Evolutionary conservation across 2,797 vertebrate species (phyloP).

Genomic region (Fundulus diaphanus): DNA sequence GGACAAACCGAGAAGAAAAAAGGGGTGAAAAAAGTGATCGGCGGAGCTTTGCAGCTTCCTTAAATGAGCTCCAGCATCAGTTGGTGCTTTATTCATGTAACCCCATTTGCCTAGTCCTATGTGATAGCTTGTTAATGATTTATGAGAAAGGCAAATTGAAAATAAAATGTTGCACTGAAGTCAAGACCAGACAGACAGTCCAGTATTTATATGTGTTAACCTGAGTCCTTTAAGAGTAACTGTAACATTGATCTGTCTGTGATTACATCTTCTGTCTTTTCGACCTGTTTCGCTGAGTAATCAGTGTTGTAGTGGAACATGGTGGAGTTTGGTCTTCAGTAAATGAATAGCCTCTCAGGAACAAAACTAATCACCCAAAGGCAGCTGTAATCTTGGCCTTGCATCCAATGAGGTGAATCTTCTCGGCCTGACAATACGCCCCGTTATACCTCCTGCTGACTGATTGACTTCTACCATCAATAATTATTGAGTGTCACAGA

Average conservation of each 20-base stretch:
- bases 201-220: background rate
- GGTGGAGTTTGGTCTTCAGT: background rate
- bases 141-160: background rate
- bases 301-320: constrained; percentile 18
- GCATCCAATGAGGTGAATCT: constrained; percentile 15
- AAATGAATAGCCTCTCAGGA: constrained; percentile 19
- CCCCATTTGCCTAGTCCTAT: background rate
- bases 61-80: background rate
- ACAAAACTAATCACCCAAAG: constrained; percentile 10
- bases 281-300: constrained; percentile 11
- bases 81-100: background rate
- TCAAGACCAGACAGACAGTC: background rate
- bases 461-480: constrained; percentile 60
- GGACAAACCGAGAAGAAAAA: background rate
- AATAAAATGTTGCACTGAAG: constrained; percentile 13
- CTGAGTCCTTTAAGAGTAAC: constrained; percentile 2
- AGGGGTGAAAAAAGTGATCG: background rate
- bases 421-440: constrained; percentile 52
- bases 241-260: constrained; percentile 11
- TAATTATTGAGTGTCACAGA: constrained; percentile 60
- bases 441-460: constrained; percentile 34
- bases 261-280: constrained; percentile 15
- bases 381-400: constrained; percentile 19
- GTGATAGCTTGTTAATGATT: constrained; percentile 13
- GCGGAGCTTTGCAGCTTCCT: background rate